These are phyloP conservation scores for Hippocampus kuda DNA, from an alignment of 2,797 vertebrate genomes.

Conservation along the genomic window DNA sequence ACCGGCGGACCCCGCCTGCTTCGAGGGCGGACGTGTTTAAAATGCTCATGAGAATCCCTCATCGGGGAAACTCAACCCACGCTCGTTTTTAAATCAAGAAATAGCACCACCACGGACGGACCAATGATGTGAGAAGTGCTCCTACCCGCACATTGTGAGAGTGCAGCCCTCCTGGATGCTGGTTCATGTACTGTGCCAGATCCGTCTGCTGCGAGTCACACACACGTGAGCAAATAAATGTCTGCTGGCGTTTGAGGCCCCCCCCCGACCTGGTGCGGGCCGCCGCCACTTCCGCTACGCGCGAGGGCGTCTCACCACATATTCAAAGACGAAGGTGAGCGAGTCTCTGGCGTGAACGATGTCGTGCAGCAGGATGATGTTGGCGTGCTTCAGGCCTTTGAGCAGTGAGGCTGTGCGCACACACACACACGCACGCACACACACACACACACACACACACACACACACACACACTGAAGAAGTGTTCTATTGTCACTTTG, in stretches of 20 bases:
- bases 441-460: conserved; percentile 1
- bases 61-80: not conserved
- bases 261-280: not conserved
- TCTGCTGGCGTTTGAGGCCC: not conserved
- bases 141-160: conserved; percentile 73
- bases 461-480: not conserved
- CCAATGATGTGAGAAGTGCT: not conserved
- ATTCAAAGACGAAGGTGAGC: conserved; percentile 87
- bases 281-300: too few species aligned
- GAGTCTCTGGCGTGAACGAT: conserved; percentile 82
- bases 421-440: conserved; percentile 1
- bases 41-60: not conserved
- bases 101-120: not conserved
- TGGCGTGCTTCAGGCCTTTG: conserved; percentile 84
- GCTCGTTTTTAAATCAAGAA: not conserved
- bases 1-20: not conserved
- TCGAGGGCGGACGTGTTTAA: not conserved
- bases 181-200: conserved; percentile 78
- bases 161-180: conserved; percentile 80
- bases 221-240: not conserved
- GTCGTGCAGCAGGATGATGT: conserved; percentile 84
- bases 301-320: conserved; percentile 69
- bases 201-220: conserved; percentile 73
- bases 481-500: not conserved
- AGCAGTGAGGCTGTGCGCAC: conserved; percentile 77